These are phyloP conservation scores for Streptopelia turtur DNA, from an alignment of 2,797 vertebrate species.

Conservation along the genomic window DNA sequence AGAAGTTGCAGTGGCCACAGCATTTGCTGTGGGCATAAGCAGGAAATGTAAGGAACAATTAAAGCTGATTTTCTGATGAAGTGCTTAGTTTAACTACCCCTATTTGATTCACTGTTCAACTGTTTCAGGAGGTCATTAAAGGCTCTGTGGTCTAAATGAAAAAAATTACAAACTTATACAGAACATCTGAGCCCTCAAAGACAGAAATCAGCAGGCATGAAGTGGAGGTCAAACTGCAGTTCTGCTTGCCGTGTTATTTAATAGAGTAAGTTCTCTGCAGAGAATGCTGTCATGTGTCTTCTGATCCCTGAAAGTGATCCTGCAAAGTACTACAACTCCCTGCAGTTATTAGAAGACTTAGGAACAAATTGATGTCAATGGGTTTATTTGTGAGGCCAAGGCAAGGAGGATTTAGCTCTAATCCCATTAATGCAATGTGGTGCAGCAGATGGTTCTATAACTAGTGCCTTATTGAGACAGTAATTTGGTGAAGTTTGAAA, in stretches of 20 bases:
- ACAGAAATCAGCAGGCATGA: not conserved
- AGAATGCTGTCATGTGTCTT: not conserved
- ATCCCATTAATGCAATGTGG: not conserved
- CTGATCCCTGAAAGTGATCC: conserved; percentile 55
- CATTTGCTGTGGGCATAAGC: not conserved
- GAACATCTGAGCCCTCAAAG: not conserved
- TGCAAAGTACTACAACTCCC: not conserved
- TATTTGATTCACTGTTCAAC: not conserved
- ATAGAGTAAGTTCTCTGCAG: not conserved
- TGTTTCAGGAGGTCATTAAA: not conserved
- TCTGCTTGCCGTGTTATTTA: not conserved
- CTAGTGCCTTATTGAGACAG: not conserved
- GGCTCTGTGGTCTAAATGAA: not conserved
- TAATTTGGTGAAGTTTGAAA: not conserved
- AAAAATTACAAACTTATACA: not conserved
- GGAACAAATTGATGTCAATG: conserved; percentile 22
- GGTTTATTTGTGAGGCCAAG: conserved; percentile 36
- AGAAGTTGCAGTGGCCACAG: not conserved
- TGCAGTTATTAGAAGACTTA: conserved; percentile 17
- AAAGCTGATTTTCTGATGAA: not conserved
- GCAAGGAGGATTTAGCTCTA: conserved; percentile 27
- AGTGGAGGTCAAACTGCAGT: not conserved
- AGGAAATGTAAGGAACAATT: not conserved
- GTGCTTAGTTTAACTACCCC: not conserved
- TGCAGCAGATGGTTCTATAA: not conserved